Percentiles rank a stretch among this genome's conserved stretches.
phyloP scores from a whole-genome alignment of 2,888 invertebrate genomes.

The Chloroclystis v-ata region DNA sequence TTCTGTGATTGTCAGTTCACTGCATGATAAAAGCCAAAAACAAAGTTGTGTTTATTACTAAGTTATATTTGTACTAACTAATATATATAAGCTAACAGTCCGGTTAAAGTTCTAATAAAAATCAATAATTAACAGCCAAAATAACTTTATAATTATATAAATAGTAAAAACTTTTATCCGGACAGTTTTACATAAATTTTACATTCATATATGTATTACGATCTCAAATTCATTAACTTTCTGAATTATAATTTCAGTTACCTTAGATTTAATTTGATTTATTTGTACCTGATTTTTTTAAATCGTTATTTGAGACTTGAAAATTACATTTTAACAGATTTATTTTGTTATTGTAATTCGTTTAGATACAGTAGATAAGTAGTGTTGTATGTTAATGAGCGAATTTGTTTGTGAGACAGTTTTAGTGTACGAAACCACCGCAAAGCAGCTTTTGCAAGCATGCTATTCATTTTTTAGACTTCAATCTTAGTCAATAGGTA shows the following conservation, averaged over 20 bases:
- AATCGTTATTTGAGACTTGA: slow-evolving; percentile 64
- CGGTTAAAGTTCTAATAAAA: slow-evolving; percentile 8
- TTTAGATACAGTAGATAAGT: slow-evolving; percentile 51
- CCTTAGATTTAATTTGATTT: slow-evolving; percentile 72
- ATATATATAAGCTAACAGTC: slow-evolving; percentile 21
- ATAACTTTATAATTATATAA: not conserved
- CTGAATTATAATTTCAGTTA: slow-evolving; percentile 65
- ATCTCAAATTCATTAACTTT: slow-evolving; percentile 66
- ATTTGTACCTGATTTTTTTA: slow-evolving; percentile 75
- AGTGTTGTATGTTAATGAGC: slow-evolving; percentile 60
- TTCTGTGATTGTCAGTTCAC: slow-evolving; percentile 71
- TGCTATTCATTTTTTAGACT: slow-evolving; percentile 52
- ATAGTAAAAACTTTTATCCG: slow-evolving; percentile 6
- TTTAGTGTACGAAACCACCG: slow-evolving; percentile 62
- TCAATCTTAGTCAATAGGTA: slow-evolving; percentile 47
- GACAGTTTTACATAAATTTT: slow-evolving; percentile 29
- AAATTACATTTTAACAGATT: slow-evolving; percentile 67
- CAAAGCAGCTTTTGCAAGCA: slow-evolving; percentile 69
- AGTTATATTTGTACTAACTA: slow-evolving; percentile 46
- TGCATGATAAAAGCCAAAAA: slow-evolving; percentile 63
- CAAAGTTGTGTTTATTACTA: slow-evolving; percentile 57
- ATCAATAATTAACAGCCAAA: not conserved
- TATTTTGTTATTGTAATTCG: slow-evolving; percentile 59
- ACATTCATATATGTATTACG: slow-evolving; percentile 54
- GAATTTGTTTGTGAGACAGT: slow-evolving; percentile 63